phyloP scores from a whole-genome alignment of 1,140 invertebrate species.

The Thaumatotibia leucotreta region DNA sequence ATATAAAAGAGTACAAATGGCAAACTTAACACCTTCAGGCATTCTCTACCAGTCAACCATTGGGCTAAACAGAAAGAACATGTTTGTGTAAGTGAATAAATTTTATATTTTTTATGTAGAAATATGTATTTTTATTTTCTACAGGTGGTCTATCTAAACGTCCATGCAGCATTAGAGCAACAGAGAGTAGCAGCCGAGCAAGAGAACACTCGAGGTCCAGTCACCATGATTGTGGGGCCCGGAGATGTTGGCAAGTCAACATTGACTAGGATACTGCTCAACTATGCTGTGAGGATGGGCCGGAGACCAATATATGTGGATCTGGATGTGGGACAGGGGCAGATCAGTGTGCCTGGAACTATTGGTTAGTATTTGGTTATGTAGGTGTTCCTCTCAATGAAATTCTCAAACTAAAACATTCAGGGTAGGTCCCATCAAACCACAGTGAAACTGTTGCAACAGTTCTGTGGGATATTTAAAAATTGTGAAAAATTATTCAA shows the following conservation, averaged over 20 bases:
- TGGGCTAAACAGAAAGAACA: not conserved
- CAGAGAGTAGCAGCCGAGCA: constrained; percentile 88
- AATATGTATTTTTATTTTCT: too few relatives aligned
- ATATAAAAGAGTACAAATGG: too few relatives aligned
- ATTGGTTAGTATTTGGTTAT: constrained; percentile 78
- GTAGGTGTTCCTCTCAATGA: not conserved
- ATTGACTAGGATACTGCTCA: constrained; percentile 91
- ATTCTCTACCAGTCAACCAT: too few relatives aligned
- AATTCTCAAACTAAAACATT: too few relatives aligned
- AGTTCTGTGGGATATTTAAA: too few relatives aligned
- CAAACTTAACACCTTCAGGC: too few relatives aligned
- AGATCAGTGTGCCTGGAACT: constrained; percentile 94
- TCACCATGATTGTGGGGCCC: constrained; percentile 95
- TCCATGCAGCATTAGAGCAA: constrained; percentile 95
- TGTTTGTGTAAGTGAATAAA: not conserved
- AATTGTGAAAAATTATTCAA: too few relatives aligned
- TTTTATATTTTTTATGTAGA: not conserved
- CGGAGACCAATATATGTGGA: constrained; percentile 94
- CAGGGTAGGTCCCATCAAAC: too few relatives aligned
- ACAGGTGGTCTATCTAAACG: constrained; percentile 91
- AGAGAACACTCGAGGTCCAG: constrained; percentile 85
- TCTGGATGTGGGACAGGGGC: constrained; percentile 96
- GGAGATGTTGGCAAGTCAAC: constrained; percentile 98
- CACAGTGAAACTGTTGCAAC: too few relatives aligned
- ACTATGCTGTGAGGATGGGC: constrained; percentile 94